Percentiles rank a stretch among this genome's conserved stretches.
Evolutionary conservation across 1,140 invertebrate genomes (phyloP).

Genomic region (Trichogramma pretiosum): DNA sequence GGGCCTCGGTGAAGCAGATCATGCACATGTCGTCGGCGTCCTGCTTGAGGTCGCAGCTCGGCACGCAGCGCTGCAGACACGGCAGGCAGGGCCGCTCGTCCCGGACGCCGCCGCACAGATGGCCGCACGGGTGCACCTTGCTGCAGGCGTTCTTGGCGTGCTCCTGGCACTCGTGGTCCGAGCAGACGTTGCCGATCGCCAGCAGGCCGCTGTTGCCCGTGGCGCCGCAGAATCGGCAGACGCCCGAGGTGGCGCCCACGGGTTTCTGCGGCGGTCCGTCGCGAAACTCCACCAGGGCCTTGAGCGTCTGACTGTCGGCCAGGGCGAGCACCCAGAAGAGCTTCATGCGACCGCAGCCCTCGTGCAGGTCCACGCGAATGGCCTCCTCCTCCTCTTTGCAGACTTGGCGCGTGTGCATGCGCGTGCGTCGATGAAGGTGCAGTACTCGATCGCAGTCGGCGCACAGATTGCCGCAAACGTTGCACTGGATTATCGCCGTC

Average conservation of each 20-base stretch:
- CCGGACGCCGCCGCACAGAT: constrained; percentile 83
- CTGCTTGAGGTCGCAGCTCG: constrained; percentile 66
- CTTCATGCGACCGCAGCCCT: constrained; percentile 91
- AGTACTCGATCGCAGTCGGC: constrained; percentile 91
- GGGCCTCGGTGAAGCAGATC: constrained; percentile 96
- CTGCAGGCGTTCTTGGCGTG: constrained; percentile 76
- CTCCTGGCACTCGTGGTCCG: constrained; percentile 87
- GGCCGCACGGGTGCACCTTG: constrained; percentile 77
- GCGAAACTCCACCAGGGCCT: constrained; percentile 89
- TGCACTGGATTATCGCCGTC: constrained; percentile 85
- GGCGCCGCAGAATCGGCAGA: constrained; percentile 87
- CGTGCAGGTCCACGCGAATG: constrained; percentile 87
- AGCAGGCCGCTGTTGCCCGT: constrained; percentile 71
- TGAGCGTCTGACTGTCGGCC: constrained; percentile 85
- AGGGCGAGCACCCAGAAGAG: constrained; percentile 89
- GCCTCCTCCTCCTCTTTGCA: constrained; percentile 95
- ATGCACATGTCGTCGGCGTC: constrained; percentile 99
- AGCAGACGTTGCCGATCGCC: constrained; percentile 87
- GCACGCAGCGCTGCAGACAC: constrained; percentile 78
- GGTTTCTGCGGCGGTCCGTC: constrained; percentile 52
- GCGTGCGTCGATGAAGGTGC: constrained; percentile 82
- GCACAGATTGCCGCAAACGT: constrained; percentile 84
- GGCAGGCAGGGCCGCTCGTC: constrained; percentile 78
- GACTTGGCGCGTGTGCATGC: constrained; percentile 79
- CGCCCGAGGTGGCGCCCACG: constrained; percentile 53